Conservation (phyloP, 1,140 invertebrate species). For the Drosophila grimshawi region DNA sequence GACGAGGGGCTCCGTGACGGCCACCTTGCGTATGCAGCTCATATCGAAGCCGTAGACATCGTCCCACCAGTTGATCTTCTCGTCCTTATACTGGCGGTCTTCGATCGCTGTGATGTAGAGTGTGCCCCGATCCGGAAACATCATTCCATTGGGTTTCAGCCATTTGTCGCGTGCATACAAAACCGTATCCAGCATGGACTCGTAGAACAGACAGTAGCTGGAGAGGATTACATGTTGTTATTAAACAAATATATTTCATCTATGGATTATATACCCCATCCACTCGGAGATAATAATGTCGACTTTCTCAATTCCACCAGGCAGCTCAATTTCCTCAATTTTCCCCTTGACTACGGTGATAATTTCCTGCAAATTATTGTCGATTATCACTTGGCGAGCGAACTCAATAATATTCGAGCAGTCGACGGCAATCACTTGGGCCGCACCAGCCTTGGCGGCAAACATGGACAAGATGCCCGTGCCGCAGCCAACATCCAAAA, state of each 20-base stretch:
- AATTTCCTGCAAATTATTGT: conserved; percentile 92
- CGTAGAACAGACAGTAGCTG: conserved; percentile 96
- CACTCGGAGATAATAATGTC: conserved; percentile 99
- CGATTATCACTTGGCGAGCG: conserved; percentile 95
- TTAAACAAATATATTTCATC: too few species aligned
- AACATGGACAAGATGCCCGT: conserved; percentile 99
- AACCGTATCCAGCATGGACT: conserved; percentile 98
- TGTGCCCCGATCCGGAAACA: conserved; percentile 95
- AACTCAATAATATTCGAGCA: conserved; percentile 99
- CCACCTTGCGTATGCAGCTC: conserved; percentile 98
- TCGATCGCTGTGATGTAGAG: conserved; percentile 97
- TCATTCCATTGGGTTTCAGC: conserved; percentile 92
- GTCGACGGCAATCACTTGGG: conserved; percentile 97
- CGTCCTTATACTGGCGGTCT: conserved; percentile 99
- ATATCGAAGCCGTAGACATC: conserved; percentile 99
- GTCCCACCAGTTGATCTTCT: conserved; percentile 99
- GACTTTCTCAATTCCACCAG: conserved; percentile 92
- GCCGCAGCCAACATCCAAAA: conserved; percentile 99
- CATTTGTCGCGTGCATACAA: conserved; percentile 97
- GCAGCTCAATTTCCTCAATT: conserved; percentile 92
- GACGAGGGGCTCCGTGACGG: conserved; percentile 98
- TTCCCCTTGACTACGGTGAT: conserved; percentile 98
- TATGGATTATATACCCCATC: conserved; percentile 92
- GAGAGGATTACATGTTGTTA: too few species aligned
- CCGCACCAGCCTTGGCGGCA: conserved; percentile 99